These are phyloP conservation scores for Peromyscus maniculatus DNA, from an alignment of 2,113 vertebrate species.

Conservation along the genomic window DNA sequence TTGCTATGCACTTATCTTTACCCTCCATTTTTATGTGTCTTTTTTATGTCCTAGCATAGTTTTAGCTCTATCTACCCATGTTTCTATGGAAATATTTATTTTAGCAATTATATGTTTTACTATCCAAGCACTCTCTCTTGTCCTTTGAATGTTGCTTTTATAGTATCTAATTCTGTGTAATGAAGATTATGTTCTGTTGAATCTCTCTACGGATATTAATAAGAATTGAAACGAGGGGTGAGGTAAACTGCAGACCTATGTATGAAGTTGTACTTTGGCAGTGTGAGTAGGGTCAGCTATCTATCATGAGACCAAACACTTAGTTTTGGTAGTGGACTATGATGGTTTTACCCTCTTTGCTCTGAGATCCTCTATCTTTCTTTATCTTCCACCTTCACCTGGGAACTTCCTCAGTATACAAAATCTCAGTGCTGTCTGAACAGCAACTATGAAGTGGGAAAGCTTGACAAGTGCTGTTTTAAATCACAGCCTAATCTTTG, in stretches of 20 bases:
- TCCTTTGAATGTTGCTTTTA: neutral
- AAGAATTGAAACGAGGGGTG: neutral
- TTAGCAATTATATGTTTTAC: neutral
- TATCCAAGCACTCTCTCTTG: neutral
- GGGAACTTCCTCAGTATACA: neutral
- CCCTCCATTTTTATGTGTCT: neutral
- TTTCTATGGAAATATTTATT: neutral
- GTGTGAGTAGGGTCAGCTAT: neutral
- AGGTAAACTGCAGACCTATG: neutral
- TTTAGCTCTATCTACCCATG: neutral
- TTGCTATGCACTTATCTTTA: neutral
- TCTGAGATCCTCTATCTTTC: neutral
- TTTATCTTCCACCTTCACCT: neutral
- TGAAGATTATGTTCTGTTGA: neutral
- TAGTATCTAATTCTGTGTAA: neutral
- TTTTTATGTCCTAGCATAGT: neutral
- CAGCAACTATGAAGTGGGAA: too few species aligned
- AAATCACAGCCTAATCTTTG: neutral
- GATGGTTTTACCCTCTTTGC: neutral
- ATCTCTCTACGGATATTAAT: neutral
- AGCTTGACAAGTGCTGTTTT: neutral
- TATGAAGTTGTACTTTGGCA: neutral
- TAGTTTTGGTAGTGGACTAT: neutral
- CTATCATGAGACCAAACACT: neutral
- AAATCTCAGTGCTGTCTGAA: too few species aligned